These are phyloP conservation scores for Chalcis sispes DNA, from an alignment of 2,888 invertebrate species.

Conservation along the genomic window DNA sequence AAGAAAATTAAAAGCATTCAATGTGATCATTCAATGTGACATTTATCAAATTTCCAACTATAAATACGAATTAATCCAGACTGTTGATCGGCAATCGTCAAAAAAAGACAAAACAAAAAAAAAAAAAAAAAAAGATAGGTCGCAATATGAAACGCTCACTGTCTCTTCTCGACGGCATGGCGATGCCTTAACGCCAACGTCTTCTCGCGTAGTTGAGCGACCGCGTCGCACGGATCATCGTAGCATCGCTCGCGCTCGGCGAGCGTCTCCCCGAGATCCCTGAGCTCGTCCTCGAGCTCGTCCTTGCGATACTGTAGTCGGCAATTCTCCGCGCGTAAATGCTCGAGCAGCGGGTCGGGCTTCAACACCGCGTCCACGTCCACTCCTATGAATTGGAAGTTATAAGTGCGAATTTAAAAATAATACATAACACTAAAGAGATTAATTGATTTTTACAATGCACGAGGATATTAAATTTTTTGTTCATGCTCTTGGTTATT, in stretches of 20 bases:
- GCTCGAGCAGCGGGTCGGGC: conserved; percentile 68
- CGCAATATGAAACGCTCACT: conserved; percentile 59
- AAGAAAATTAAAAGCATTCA: no score
- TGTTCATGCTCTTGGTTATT: no score
- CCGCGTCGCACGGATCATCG: conserved; percentile 62
- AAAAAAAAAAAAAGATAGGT: background rate
- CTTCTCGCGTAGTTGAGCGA: conserved; percentile 64
- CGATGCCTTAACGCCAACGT: conserved; percentile 64
- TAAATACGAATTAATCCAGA: no score
- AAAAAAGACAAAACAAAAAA: conserved; percentile 7
- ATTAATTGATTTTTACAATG: no score
- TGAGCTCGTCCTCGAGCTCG: conserved; percentile 66
- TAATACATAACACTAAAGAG: no score
- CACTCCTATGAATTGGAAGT: conserved; percentile 57
- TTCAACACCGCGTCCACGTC: conserved; percentile 64
- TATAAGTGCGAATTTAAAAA: background rate
- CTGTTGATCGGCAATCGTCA: no score
- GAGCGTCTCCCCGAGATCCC: conserved; percentile 66
- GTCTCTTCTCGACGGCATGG: conserved; percentile 65
- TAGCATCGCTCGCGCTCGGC: conserved; percentile 65
- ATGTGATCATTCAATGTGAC: no score
- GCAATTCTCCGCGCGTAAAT: conserved; percentile 68
- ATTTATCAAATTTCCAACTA: no score
- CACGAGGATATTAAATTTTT: no score
- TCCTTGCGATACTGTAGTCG: conserved; percentile 66